Conservation (phyloP, 2,888 invertebrate genomes). For the Dusona sp. region DNA sequence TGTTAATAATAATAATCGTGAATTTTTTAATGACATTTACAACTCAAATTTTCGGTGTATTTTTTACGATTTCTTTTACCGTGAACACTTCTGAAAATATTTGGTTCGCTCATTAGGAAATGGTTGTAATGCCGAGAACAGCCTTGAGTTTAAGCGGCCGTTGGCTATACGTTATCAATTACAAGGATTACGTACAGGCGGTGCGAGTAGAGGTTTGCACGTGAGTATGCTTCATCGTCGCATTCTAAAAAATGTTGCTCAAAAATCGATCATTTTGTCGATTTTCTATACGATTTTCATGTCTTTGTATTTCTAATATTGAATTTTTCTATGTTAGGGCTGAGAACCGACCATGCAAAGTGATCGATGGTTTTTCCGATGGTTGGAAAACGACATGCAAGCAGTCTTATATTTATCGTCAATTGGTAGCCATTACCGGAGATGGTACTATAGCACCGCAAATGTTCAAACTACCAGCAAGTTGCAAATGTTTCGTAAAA, state of each 20-base stretch:
- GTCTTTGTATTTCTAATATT: not conserved
- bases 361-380: slow-evolving; percentile 80
- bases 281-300: not conserved
- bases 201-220: slow-evolving; percentile 90
- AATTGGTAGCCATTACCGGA: slow-evolving; percentile 86
- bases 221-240: slow-evolving; percentile 84
- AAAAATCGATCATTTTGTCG: not conserved
- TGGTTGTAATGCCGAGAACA: slow-evolving; percentile 87
- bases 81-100: not conserved
- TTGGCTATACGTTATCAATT: slow-evolving; percentile 90
- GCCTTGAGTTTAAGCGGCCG: slow-evolving; percentile 87
- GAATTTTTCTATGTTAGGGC: slow-evolving; percentile 70
- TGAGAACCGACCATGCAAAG: slow-evolving; percentile 80
- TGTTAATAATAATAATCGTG: not conserved
- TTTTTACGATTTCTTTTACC: not conserved
- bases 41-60: not conserved
- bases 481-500: slow-evolving; percentile 89
- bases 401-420: slow-evolving; percentile 87
- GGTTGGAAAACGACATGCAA: slow-evolving; percentile 86
- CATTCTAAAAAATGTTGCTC: not conserved
- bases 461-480: slow-evolving; percentile 89
- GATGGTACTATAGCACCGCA: slow-evolving; percentile 85
- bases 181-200: slow-evolving; percentile 88
- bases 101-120: slow-evolving; percentile 74
- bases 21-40: not conserved